These are phyloP conservation scores for Anagyrus pseudococci DNA, from an alignment of 2,888 invertebrate genomes.

Conservation along the genomic window DNA sequence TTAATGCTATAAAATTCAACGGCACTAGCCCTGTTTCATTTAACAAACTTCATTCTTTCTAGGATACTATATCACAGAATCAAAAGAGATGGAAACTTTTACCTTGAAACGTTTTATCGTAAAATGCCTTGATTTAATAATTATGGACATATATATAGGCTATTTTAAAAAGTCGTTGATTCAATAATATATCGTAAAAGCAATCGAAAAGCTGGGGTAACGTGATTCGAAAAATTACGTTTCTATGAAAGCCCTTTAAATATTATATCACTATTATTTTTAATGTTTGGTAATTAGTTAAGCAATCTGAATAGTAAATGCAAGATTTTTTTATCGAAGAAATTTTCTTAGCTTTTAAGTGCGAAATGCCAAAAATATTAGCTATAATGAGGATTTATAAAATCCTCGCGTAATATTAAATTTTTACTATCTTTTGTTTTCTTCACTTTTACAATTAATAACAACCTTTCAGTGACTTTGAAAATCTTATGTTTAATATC, in stretches of 20 bases:
- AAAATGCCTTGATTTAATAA: background rate
- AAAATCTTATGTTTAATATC: slow-evolving; percentile 21
- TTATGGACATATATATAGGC: background rate
- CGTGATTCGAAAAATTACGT: slow-evolving; percentile 26
- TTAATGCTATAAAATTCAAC: slow-evolving; percentile 22
- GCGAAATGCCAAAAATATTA: slow-evolving; percentile 26
- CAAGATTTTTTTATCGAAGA: slow-evolving; percentile 6
- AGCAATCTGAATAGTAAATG: slow-evolving; percentile 16
- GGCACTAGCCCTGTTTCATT: slow-evolving; percentile 7
- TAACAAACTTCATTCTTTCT: slow-evolving; percentile 16
- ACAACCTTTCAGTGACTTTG: slow-evolving; percentile 20
- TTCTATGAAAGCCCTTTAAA: slow-evolving; percentile 31
- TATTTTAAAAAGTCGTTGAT: slow-evolving; percentile 24
- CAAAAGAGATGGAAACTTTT: slow-evolving; percentile 26
- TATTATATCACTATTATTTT: slow-evolving; percentile 22
- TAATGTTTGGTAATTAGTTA: slow-evolving; percentile 8
- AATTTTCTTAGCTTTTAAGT: slow-evolving; percentile 8
- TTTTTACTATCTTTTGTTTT: slow-evolving; percentile 26
- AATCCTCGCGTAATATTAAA: slow-evolving; percentile 4
- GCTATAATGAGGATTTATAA: background rate
- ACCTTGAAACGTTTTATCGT: slow-evolving; percentile 9
- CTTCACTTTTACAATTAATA: slow-evolving; percentile 11
- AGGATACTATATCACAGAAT: slow-evolving; percentile 36
- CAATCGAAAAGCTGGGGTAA: slow-evolving; percentile 32
- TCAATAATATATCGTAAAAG: slow-evolving; percentile 25